phyloP scores from a whole-genome alignment of 2,113 vertebrate species.

The Gorsachius goisagi region DNA sequence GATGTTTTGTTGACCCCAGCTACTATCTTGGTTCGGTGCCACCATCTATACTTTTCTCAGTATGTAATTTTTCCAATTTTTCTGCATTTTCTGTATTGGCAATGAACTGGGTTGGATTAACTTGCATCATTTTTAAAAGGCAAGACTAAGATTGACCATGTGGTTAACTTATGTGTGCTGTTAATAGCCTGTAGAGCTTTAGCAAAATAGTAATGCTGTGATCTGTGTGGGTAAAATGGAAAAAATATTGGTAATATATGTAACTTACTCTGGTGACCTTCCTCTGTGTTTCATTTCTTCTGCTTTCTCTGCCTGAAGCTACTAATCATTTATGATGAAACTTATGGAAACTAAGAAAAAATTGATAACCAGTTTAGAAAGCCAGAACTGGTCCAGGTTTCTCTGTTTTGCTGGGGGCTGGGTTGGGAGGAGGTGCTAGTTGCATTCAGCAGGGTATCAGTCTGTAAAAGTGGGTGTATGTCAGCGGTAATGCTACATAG shows the following conservation, averaged over 20 bases:
- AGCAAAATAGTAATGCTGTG: neutral
- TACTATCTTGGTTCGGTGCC: accelerated
- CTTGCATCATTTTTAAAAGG: neutral
- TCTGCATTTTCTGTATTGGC: neutral
- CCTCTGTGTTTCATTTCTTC: neutral
- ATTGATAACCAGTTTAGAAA: neutral
- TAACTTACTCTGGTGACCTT: neutral
- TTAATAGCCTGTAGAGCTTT: neutral
- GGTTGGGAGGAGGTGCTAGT: neutral
- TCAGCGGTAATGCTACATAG: accelerated
- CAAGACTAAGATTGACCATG: neutral
- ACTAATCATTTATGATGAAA: neutral
- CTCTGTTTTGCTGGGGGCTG: neutral
- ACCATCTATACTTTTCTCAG: neutral
- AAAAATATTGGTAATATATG: neutral
- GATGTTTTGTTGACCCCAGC: neutral
- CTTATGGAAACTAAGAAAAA: accelerated
- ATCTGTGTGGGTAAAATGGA: neutral
- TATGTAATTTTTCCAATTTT: neutral
- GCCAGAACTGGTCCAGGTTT: neutral
- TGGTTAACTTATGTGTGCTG: neutral
- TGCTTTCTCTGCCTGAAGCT: neutral
- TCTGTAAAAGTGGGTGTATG: neutral
- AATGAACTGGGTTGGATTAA: neutral
- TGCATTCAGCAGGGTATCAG: neutral